Conservation (phyloP, 2,888 invertebrate genomes). For the Thelaira solivaga region DNA sequence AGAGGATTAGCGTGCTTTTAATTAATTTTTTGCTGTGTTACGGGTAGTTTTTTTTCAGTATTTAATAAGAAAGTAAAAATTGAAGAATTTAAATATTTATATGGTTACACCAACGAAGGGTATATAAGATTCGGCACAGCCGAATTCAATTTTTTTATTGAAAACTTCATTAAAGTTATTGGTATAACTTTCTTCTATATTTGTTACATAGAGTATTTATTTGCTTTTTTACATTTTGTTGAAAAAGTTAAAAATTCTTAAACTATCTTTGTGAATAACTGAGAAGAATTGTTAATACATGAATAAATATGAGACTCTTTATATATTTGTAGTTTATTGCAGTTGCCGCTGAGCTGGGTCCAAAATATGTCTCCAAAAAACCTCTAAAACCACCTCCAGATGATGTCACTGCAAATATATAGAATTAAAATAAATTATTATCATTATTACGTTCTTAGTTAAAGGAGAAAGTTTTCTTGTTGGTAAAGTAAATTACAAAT, state of each 20-base stretch:
- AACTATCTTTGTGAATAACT: slow-evolving; percentile 48
- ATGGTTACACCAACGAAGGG: too few species aligned
- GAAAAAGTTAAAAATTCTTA: slow-evolving; percentile 30
- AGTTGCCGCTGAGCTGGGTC: slow-evolving; percentile 65
- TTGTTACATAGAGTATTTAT: slow-evolving; percentile 10
- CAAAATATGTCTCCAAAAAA: slow-evolving; percentile 74
- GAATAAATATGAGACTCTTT: background rate
- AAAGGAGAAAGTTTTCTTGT: slow-evolving; percentile 19
- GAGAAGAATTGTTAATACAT: background rate
- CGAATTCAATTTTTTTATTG: too few species aligned
- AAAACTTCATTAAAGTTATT: too few species aligned
- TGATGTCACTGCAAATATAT: slow-evolving; percentile 72
- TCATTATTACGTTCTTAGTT: slow-evolving; percentile 4
- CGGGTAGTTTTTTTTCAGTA: too few species aligned
- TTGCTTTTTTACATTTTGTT: slow-evolving; percentile 3
- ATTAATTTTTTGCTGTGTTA: too few species aligned
- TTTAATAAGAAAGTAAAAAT: too few species aligned
- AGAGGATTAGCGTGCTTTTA: too few species aligned
- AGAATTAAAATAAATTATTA: slow-evolving; percentile 21
- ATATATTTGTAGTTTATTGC: background rate
- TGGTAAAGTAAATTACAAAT: slow-evolving; percentile 24
- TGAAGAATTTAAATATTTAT: too few species aligned
- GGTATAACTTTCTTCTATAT: background rate
- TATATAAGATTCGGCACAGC: too few species aligned
- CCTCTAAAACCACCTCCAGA: slow-evolving; percentile 72